These are phyloP conservation scores for Bembecia ichneumoniformis DNA, from an alignment of 2,888 invertebrate genomes.

Conservation along the genomic window DNA sequence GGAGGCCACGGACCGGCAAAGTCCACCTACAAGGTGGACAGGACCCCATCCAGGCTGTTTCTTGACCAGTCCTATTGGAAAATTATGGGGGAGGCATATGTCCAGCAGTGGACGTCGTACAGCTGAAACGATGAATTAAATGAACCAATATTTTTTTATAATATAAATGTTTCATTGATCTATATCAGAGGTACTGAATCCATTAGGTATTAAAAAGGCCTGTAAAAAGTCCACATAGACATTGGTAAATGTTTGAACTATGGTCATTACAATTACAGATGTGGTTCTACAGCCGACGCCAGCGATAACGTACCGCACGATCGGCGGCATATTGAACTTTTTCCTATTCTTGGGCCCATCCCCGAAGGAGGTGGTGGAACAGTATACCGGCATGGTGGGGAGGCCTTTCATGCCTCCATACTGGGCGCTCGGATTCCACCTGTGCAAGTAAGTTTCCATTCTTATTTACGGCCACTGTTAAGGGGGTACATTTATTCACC, in stretches of 20 bases:
- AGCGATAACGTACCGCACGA: conserved; percentile 84
- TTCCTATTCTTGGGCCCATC: conserved; percentile 83
- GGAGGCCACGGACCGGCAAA: too few species aligned
- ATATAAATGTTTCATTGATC: too few species aligned
- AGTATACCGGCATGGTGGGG: conserved; percentile 81
- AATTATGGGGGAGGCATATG: too few species aligned
- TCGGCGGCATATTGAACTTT: conserved; percentile 87
- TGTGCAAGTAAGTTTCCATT: conserved; percentile 74
- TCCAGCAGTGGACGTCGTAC: background rate
- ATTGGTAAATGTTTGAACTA: background rate
- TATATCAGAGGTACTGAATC: too few species aligned
- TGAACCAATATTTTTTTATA: too few species aligned
- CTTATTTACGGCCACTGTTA: too few species aligned
- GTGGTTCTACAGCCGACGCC: conserved; percentile 85
- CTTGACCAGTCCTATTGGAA: too few species aligned
- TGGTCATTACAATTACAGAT: conserved; percentile 62
- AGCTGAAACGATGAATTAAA: too few species aligned
- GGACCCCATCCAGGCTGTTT: too few species aligned
- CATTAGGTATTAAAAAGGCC: too few species aligned
- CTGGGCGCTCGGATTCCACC: conserved; percentile 91
- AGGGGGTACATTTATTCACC: too few species aligned
- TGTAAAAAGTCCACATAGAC: conserved; percentile 1
- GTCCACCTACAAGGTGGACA: too few species aligned
- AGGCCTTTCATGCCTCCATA: conserved; percentile 87
- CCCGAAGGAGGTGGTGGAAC: conserved; percentile 76